Evolutionary conservation across 2,888 invertebrate species (phyloP).

Genomic region (Hirtodrosophila histrioides): DNA sequence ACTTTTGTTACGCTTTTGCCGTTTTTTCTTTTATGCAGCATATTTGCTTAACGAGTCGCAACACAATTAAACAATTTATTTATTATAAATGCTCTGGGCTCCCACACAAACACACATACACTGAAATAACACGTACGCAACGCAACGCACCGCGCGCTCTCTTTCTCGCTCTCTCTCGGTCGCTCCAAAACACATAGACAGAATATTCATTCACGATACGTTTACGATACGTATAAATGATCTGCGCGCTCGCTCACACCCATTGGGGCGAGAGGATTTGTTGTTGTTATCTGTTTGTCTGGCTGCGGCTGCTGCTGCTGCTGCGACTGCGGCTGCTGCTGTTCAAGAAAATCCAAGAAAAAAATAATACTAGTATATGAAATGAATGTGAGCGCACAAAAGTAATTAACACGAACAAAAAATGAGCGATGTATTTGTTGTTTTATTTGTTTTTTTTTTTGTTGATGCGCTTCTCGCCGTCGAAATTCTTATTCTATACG

Average conservation of each 20-base stretch:
- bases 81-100: constrained; percentile 67
- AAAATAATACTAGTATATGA: constrained; percentile 71
- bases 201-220: constrained; percentile 76
- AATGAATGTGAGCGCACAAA: constrained; percentile 69
- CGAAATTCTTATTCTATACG: constrained; percentile 52
- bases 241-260: constrained; percentile 67
- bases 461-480: constrained; percentile 50
- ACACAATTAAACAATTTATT: constrained; percentile 63
- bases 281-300: constrained; percentile 44
- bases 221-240: constrained; percentile 69
- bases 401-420: constrained; percentile 62
- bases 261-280: constrained; percentile 50
- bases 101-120: constrained; percentile 49
- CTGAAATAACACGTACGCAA: constrained; percentile 49
- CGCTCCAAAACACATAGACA: constrained; percentile 58
- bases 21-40: constrained; percentile 51
- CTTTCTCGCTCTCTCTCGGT: constrained; percentile 20
- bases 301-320: constrained; percentile 40
- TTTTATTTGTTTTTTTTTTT: constrained; percentile 12
- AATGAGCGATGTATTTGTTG: constrained; percentile 45
- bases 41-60: constrained; percentile 53
- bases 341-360: constrained; percentile 67
- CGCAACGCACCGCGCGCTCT: constrained; percentile 53
- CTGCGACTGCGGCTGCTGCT: no score
- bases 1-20: constrained; percentile 59